Conservation (phyloP, 2,888 invertebrate genomes). For the Muschampia plurimacula region DNA sequence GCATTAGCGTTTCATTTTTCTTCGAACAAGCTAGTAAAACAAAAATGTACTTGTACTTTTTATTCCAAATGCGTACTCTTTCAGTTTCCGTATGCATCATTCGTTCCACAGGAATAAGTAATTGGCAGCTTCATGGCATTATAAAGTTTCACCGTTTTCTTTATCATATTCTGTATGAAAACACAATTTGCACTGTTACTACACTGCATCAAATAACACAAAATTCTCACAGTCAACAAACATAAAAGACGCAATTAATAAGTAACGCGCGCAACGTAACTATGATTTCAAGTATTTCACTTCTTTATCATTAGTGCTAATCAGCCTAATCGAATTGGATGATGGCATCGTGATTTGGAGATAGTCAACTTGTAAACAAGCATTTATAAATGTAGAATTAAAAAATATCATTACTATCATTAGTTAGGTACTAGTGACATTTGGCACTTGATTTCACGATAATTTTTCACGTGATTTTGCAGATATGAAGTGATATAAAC, state of each 20-base stretch:
- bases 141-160: slow-evolving; percentile 56
- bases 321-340: slow-evolving; percentile 19
- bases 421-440: too few relatives aligned
- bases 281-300: slow-evolving; percentile 23
- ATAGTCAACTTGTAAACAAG: slow-evolving; percentile 26
- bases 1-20: slow-evolving; percentile 19
- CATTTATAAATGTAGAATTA: slow-evolving; percentile 38
- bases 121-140: slow-evolving; percentile 60
- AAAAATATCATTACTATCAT: not conserved
- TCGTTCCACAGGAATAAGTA: slow-evolving; percentile 47
- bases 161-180: slow-evolving; percentile 45
- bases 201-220: slow-evolving; percentile 11
- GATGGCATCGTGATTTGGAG: slow-evolving; percentile 22
- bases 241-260: slow-evolving; percentile 11
- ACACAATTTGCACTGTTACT: slow-evolving; percentile 7
- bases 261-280: slow-evolving; percentile 32
- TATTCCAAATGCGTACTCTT: slow-evolving; percentile 65
- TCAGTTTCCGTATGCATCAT: slow-evolving; percentile 69
- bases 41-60: slow-evolving; percentile 58
- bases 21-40: slow-evolving; percentile 43
- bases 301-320: slow-evolving; percentile 27
- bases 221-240: not conserved
- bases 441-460: not conserved
- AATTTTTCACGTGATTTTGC: not conserved
- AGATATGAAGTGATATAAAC: not conserved